Evolutionary conservation across 2,888 invertebrate species (phyloP).

Genomic region (Phyllotreta cruciferae): DNA sequence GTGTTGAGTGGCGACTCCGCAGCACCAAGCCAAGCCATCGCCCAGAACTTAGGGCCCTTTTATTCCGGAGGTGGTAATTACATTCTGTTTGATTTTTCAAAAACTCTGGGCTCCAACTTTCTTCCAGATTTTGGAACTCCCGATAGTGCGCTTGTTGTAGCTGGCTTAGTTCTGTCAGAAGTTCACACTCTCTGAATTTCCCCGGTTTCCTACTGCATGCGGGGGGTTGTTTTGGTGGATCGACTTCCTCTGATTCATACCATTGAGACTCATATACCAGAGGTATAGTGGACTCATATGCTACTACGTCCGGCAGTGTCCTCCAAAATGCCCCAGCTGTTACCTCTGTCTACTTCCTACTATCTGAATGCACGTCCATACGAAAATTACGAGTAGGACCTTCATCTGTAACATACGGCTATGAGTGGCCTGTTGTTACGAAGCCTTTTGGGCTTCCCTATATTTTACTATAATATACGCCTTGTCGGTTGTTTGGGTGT

Average conservation of each 20-base stretch:
- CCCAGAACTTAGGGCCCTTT: slow-evolving; percentile 31
- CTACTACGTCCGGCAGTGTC: slow-evolving; percentile 28
- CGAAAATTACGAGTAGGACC: no score
- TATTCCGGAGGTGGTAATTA: background rate
- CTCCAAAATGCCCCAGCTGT: slow-evolving; percentile 33
- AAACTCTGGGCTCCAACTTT: slow-evolving; percentile 12
- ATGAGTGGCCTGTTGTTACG: no score
- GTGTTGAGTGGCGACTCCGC: slow-evolving; percentile 36
- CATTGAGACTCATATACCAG: slow-evolving; percentile 22
- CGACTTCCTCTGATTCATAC: background rate
- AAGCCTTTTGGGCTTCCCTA: no score
- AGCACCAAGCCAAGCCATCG: slow-evolving; percentile 37
- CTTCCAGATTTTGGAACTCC: slow-evolving; percentile 5
- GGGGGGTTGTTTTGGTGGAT: background rate
- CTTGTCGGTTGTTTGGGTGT: no score
- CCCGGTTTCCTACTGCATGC: background rate
- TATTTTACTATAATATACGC: no score
- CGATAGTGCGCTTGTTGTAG: background rate
- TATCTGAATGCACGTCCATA: no score
- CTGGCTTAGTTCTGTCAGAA: background rate
- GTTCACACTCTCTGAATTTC: slow-evolving; percentile 1
- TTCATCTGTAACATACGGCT: no score
- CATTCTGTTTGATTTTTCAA: slow-evolving; percentile 3
- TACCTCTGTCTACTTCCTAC: no score
- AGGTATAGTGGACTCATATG: slow-evolving; percentile 33